phyloP scores from a whole-genome alignment of 2,888 invertebrate genomes.

The Eupithecia subfuscata region DNA sequence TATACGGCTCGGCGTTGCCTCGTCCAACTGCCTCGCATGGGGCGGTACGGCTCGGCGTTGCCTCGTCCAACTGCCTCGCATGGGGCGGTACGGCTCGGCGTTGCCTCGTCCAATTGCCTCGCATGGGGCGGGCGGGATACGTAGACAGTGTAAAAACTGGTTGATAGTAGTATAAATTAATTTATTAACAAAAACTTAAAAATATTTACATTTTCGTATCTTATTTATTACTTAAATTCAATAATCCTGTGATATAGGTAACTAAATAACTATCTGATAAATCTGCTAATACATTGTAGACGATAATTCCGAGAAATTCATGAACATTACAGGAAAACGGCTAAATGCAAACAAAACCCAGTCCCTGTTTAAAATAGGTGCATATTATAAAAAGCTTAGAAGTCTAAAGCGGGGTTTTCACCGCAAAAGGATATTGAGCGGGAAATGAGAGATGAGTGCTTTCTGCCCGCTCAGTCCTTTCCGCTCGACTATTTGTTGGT shows the following conservation, averaged over 20 bases:
- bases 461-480: too few relatives aligned
- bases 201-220: slow-evolving; percentile 45
- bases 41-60: too few relatives aligned
- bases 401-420: too few relatives aligned
- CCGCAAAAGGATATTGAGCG: too few relatives aligned
- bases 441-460: too few relatives aligned
- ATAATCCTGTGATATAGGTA: slow-evolving; percentile 8
- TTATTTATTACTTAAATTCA: slow-evolving; percentile 10
- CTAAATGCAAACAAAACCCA: background rate
- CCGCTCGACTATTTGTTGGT: too few relatives aligned
- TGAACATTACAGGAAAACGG: background rate
- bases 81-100: background rate
- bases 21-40: too few relatives aligned
- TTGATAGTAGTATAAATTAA: slow-evolving; percentile 33
- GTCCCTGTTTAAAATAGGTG: background rate
- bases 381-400: too few relatives aligned
- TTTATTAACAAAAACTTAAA: slow-evolving; percentile 48
- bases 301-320: background rate
- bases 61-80: too few relatives aligned
- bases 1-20: too few relatives aligned
- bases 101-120: background rate
- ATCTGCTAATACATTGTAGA: background rate
- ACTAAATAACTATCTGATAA: background rate
- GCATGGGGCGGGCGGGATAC: background rate
- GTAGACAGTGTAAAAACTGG: background rate